Base-by-base conservation (phyloP, 2,888 invertebrate species). In the Clivina fossor region DNA sequence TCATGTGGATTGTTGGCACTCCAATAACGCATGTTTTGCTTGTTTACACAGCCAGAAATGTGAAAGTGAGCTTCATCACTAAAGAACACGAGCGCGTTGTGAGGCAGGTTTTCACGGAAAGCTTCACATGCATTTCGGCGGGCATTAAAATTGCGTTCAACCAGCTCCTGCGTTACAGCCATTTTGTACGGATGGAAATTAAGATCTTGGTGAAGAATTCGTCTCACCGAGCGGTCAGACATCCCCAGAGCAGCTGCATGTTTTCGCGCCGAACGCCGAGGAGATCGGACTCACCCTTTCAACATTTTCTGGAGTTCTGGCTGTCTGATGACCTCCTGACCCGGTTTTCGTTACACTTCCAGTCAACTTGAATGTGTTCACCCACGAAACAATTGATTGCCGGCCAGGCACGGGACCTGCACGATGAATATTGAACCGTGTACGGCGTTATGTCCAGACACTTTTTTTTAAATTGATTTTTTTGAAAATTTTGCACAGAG, bases 151-250 rank as follows among this genome's bases (percentile, higher is more conserved):
- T 64, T 63, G 37, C 55, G 50, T 59, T 58, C 28, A 13, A 24
- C 35, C 18, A 18, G 16, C 50, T 53, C 57, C 35, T 57, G 59
- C 44, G 11, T 50, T 22, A 59, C 37, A 26, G 48, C 48, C n/a
- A 66, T 43, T 48, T 65, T 65, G 57, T 63, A 63, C 1, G 62
- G 64, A 59, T 65, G 63, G 47, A 61, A 61, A 15, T 60, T 38
- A 35, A 65, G 59, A 41, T 63, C 58, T 26, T 56, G 41, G 48
- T 61, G 61, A 24, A 64, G 55, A 60, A 66, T 63, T 61, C 62
- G 49, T 49, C 61, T 56, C 37, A 60, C 59, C 18, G 58, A 58
- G 37, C 62, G 50, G 37, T 53, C 32, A 33, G 61, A 61, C 16
- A 64, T 57, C 37, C 58, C 30, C 48, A 66, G 60, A 41, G 62